Percentiles rank a stretch among this genome's conserved stretches.
phyloP scores from a whole-genome alignment of 2,797 vertebrate species.

The Sphenodon punctatus region DNA sequence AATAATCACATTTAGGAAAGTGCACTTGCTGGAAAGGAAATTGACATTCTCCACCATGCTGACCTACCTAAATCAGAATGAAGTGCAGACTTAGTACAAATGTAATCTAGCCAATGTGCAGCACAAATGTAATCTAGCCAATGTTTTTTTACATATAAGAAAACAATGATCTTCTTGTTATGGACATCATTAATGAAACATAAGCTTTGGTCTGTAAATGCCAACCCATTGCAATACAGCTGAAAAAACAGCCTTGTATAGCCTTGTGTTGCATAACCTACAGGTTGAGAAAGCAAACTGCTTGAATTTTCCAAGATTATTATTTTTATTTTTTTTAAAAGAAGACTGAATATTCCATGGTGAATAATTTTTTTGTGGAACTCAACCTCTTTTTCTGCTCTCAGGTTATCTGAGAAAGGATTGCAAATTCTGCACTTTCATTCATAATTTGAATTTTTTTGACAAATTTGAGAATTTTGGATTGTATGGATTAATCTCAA shows the following conservation, averaged over 20 bases:
- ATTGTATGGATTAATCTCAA: neutral
- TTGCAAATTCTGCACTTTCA: neutral
- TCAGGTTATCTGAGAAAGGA: neutral
- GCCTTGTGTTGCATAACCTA: conserved; percentile 25
- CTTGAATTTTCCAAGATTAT: conserved; percentile 35
- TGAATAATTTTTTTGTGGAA: conserved; percentile 5
- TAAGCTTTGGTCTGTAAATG: conserved; percentile 46
- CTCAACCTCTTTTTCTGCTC: neutral
- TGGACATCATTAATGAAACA: conserved; percentile 64
- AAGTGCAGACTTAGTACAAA: conserved; percentile 43
- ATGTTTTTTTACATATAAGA: conserved; percentile 56
- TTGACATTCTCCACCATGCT: conserved; percentile 30
- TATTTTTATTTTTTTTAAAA: conserved; percentile 35
- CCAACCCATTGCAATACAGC: conserved; percentile 54
- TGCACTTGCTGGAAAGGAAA: conserved; percentile 23
- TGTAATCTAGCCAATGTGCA: conserved; percentile 43
- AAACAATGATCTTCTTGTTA: conserved; percentile 63
- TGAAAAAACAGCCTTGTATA: conserved; percentile 57
- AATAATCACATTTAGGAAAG: too few species aligned
- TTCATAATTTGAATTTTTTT: neutral
- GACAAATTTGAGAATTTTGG: neutral
- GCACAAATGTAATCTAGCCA: too few species aligned
- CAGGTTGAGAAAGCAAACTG: conserved; percentile 49
- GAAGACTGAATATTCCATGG: conserved; percentile 2
- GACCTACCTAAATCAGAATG: conserved; percentile 24